Conservation (phyloP, 37 sponge, comb jelly and placozoan species). For the Crambe crambe region DNA sequence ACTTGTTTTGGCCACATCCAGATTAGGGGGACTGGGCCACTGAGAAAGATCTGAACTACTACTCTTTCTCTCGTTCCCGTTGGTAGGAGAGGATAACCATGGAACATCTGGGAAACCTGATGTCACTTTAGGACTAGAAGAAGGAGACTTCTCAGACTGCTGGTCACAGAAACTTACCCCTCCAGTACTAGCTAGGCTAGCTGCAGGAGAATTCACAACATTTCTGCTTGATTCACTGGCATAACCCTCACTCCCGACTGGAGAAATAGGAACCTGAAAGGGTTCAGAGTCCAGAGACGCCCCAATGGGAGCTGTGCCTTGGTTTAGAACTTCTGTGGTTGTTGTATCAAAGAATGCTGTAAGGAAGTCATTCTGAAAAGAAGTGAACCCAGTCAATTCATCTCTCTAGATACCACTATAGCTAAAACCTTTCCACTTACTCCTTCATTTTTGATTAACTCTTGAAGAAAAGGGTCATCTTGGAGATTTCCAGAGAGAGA, state of each 20-base stretch:
- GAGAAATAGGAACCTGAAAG: constrained; percentile 11
- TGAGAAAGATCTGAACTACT: neutral
- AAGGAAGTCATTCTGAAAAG: constrained; percentile 20
- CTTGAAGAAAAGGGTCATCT: constrained; percentile 19
- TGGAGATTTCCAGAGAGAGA: neutral
- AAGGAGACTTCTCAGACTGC: neutral
- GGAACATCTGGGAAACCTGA: neutral
- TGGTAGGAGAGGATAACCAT: neutral
- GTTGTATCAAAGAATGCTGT: constrained; percentile 8
- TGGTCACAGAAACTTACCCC: neutral
- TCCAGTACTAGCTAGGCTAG: neutral
- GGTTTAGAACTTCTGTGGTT: neutral
- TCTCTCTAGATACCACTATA: neutral
- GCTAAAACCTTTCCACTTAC: neutral
- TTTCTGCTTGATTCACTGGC: constrained; percentile 12
- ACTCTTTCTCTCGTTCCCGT: too few relatives aligned
- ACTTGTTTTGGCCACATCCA: neutral
- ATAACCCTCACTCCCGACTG: constrained; percentile 31
- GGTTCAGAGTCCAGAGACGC: neutral
- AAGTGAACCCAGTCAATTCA: neutral
- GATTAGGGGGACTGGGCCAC: neutral
- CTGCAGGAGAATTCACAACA: neutral
- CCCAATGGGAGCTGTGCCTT: neutral
- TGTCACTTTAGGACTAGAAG: neutral
- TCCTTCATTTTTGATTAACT: neutral